A percentile compares a stretch with the other conserved stretches of the same genome.
Evolutionary conservation across 2,113 vertebrate genomes (phyloP).

Genomic region (Dasyurus viverrinus): DNA sequence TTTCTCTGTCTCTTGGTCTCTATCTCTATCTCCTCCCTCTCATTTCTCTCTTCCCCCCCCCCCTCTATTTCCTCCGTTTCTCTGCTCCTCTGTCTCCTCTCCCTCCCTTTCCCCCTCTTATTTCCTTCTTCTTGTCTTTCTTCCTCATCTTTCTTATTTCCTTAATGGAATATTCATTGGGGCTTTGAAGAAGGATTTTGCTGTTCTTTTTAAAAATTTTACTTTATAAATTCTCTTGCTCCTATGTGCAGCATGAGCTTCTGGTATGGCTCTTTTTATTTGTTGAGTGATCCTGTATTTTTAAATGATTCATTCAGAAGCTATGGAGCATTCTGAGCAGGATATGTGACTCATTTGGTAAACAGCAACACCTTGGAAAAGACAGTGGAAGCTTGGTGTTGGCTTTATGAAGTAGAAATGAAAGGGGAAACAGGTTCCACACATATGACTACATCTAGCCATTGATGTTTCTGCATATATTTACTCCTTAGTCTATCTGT

Average conservation of each 20-base stretch:
- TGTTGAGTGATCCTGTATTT: constrained; percentile 66
- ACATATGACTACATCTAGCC: not conserved
- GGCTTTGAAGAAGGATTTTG: constrained; percentile 65
- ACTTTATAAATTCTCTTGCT: constrained; percentile 54
- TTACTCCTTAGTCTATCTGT: not conserved
- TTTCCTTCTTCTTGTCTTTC: constrained; percentile 6
- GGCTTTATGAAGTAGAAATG: constrained; percentile 51
- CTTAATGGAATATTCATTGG: constrained; percentile 55
- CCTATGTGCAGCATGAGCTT: constrained; percentile 38
- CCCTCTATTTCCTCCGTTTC: not conserved
- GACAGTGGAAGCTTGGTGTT: constrained; percentile 48
- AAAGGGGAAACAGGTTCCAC: constrained; percentile 13
- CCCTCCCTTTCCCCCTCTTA: not conserved
- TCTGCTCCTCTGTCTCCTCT: not conserved
- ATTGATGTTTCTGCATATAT: constrained; percentile 19
- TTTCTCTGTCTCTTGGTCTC: not conserved
- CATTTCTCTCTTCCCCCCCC: not conserved
- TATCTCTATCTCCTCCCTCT: not conserved
- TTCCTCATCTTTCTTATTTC: constrained; percentile 4
- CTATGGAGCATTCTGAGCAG: constrained; percentile 65
- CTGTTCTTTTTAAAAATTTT: constrained; percentile 58
- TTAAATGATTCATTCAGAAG: constrained; percentile 73
- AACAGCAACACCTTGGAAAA: constrained; percentile 72
- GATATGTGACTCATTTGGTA: constrained; percentile 80
- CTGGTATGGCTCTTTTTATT: constrained; percentile 67